Percentiles rank a stretch among this genome's conserved stretches.
Conservation (phyloP, 2,888 invertebrate species). For the Brachypalpus laphriformis region DNA sequence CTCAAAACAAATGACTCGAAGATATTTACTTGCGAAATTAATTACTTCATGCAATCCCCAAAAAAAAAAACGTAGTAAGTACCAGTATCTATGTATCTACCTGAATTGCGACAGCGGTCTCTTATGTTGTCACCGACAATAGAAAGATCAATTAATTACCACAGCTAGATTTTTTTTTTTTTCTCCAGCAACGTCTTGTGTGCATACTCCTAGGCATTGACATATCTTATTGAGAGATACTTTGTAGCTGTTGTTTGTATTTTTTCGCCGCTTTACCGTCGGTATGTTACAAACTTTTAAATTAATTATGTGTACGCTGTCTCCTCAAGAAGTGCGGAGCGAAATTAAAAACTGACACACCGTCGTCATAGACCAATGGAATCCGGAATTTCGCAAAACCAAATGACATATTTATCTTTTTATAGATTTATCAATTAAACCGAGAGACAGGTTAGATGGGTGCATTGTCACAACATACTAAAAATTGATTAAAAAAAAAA, state of each 20-base stretch:
- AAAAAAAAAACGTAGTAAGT: background rate
- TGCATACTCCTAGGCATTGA: no score
- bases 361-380: slow-evolving; percentile 19
- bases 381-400: slow-evolving; percentile 46
- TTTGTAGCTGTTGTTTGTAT: background rate
- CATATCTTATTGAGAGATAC: slow-evolving; percentile 12
- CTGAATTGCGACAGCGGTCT: slow-evolving; percentile 28
- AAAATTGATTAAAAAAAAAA: slow-evolving; percentile 1
- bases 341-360: background rate
- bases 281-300: background rate
- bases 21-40: slow-evolving; percentile 4
- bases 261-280: background rate
- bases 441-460: background rate
- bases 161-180: background rate
- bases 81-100: slow-evolving; percentile 8
- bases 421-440: slow-evolving; percentile 28
- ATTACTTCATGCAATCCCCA: background rate
- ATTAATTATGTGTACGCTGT: slow-evolving; percentile 28
- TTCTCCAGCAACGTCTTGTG: slow-evolving; percentile 14
- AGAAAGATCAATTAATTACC: slow-evolving; percentile 44
- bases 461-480: background rate
- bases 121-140: slow-evolving; percentile 39
- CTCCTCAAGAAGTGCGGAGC: background rate
- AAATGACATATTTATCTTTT: slow-evolving; percentile 33
- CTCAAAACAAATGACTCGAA: slow-evolving; percentile 9